Base-by-base conservation (phyloP, 2,888 invertebrate species). In the Homarus gammarus region DNA sequence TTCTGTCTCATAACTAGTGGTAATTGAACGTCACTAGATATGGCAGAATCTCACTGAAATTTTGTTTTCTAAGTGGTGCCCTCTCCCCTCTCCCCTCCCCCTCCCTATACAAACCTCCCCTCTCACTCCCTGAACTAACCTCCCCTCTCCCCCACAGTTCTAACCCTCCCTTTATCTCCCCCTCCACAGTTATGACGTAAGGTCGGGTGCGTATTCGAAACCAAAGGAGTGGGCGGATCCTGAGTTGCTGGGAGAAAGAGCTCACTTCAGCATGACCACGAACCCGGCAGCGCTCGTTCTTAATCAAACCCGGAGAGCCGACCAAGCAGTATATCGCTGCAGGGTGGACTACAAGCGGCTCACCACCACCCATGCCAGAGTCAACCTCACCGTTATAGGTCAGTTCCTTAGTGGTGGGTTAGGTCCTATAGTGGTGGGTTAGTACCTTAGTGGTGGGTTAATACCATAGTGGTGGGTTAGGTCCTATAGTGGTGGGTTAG, bases 381-480 rank as follows among this genome's bases (percentile, higher is more conserved):
- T 91, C 85, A 91, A 91, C 85, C 87, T 91, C 27, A 90, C 91
- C 27, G 91, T 91, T 2, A 83, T 90, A 33, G 91, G 91, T 91
- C 18, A 85, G 91, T 85, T 1, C 8, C 15, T 49, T 15, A 49
- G 15, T 49, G 49, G 49, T 49, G 8, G 49, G 49, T 15, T 49
- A 12, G 8, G 49, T 15, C 49, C 15, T 49, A 49, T 49, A 12
- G 49, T 49, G 49, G 49, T 49, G 49, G 49, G 49, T 0, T 15
- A 12, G 49, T 49, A 12, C 49, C 15, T 49, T 49, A 49, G 8
- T 49, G 49, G 15, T 49, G 8, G 8, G 49, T 49, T 15, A 49
- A 8, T 49, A 49, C 1, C 15, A 49, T 49, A 15, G 49, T 49
- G 8, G 49, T 15, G 49, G 8, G 49, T 49, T 15, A 12, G 49